Percentiles rank a stretch among this genome's conserved stretches.
Conservation (phyloP, 2,797 vertebrate genomes). For the Taeniopygia guttata region DNA sequence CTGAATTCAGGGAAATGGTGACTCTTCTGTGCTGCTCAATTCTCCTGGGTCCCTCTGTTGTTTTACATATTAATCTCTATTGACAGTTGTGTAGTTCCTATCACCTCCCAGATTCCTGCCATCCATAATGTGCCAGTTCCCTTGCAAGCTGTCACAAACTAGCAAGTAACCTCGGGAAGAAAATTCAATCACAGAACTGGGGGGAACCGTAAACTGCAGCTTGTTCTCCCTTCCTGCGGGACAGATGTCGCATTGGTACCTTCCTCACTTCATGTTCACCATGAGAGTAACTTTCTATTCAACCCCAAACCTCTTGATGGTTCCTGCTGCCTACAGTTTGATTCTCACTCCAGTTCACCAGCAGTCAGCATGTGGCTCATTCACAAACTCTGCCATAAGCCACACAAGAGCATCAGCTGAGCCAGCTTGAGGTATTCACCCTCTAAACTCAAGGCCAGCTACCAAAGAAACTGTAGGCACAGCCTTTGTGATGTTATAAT, state of each 20-base stretch:
- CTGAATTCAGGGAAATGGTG: neutral
- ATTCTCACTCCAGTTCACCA: neutral
- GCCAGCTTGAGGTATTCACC: neutral
- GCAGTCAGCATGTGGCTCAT: neutral
- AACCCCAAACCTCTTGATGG: neutral
- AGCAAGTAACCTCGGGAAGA: neutral
- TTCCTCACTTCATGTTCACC: neutral
- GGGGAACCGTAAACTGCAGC: neutral
- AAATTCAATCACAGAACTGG: accelerated
- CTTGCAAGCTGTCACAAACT: neutral
- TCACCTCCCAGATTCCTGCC: neutral
- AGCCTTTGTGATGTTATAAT: neutral
- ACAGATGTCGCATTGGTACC: neutral
- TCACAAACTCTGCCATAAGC: neutral
- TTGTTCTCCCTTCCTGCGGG: neutral
- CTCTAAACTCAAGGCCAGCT: neutral
- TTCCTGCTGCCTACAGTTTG: neutral
- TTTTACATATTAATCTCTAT: neutral
- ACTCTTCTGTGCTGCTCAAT: accelerated
- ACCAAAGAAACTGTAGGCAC: neutral
- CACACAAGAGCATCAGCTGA: neutral
- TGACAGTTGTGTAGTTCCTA: neutral
- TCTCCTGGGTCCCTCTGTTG: neutral
- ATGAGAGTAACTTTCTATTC: neutral
- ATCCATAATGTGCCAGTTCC: neutral